Evolutionary conservation across 1,140 invertebrate species (phyloP).

Genomic region (Notospermus geniculatus): DNA sequence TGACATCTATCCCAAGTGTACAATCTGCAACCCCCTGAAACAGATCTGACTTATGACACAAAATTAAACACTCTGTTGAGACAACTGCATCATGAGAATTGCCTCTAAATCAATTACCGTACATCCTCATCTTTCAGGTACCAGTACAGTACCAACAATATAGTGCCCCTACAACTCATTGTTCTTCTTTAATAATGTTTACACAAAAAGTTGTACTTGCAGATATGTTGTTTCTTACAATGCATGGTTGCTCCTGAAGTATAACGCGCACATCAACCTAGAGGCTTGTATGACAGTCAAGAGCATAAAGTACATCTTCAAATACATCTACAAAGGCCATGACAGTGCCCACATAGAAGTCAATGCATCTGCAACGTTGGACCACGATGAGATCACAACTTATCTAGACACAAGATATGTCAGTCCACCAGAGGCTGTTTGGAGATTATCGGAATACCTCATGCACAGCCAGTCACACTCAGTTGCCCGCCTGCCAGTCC

Average conservation of each 20-base stretch:
- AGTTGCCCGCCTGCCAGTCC: constrained; percentile 55
- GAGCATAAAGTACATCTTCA: constrained; percentile 36
- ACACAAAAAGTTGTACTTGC: too few species aligned
- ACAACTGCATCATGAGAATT: too few species aligned
- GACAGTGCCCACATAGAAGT: constrained; percentile 14
- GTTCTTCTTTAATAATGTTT: too few species aligned
- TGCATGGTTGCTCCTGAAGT: constrained; percentile 18
- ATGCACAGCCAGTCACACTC: constrained; percentile 53
- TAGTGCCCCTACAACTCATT: too few species aligned
- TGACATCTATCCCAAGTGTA: too few species aligned
- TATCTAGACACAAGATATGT: constrained; percentile 33
- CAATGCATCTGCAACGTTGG: not conserved
- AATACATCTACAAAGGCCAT: constrained; percentile 49
- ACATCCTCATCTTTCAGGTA: too few species aligned
- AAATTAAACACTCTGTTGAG: too few species aligned
- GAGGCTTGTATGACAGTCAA: constrained; percentile 23
- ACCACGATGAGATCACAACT: constrained; percentile 18
- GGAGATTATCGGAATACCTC: constrained; percentile 33
- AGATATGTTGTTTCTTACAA: constrained; percentile 27
- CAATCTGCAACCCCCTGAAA: too few species aligned
- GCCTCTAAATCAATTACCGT: too few species aligned
- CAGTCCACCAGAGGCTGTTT: constrained; percentile 35
- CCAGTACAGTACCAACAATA: too few species aligned
- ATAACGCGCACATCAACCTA: too few species aligned
- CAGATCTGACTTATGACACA: too few species aligned